Evolutionary conservation across 2,888 invertebrate genomes (phyloP), one percentile per base, ranked within the genome.

Genomic region (Biston betularia): DNA sequence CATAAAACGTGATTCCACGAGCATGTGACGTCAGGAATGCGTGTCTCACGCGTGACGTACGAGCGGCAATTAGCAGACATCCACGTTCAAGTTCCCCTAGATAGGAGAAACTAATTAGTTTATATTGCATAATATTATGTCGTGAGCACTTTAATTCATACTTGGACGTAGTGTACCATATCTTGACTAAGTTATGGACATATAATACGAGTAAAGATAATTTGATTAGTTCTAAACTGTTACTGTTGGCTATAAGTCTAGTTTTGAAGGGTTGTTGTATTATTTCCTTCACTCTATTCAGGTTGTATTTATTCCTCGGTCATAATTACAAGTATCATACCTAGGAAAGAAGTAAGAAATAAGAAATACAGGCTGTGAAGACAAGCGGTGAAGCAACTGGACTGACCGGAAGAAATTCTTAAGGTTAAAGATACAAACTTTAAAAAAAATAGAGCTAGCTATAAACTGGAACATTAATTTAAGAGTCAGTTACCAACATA

Each of bases 31-130:
- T 63, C 63, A 63, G 53, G 69, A 67, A 65, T 70, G 79, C 79
- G 73, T 76, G 81, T 84, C 82, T 85, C 74, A 74, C 75, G 76
- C 83, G 82, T 87, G 87, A 89, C 84, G 85, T 85, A 87, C 84
- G 83, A 70, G 78, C 74, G 81, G 85, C 84, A 87, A 90, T 90
- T 88, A 89, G 83, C 79, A 82, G 75, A 76, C 75, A 73, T 76
- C 77, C 70, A 67, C 69, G 72, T 72, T 70, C 63, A 68, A 76
- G 64, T 71, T 70, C 56, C 62, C 57, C 73, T 74, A 76, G 75
- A 76, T 72, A 75, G 73, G 74, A 71, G 74, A 75, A 79, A 72
- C 69, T 77, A 76, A 81, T 81, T 81, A 81, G 79, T 75, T 69
- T 71, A 59, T 64, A 68, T 64, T 65, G 65, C 68, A 65, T 63